Percentiles rank a stretch among this genome's conserved stretches.
These are phyloP conservation scores for Mythimna vitellina DNA, from an alignment of 2,888 invertebrate genomes.

Conservation along the genomic window DNA sequence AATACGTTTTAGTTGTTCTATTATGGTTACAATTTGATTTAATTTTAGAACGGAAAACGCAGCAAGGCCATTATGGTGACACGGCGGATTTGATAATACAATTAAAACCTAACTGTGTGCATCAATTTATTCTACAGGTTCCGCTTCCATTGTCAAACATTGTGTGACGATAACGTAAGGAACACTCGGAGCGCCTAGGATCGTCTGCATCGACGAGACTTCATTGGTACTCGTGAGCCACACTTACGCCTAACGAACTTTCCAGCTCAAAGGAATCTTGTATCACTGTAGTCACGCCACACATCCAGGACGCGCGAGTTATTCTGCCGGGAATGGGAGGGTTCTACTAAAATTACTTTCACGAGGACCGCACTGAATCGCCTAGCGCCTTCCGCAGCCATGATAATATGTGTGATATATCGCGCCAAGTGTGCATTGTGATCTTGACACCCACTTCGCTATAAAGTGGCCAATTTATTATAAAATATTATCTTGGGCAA, in stretches of 20 bases:
- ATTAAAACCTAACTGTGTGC: constrained; percentile 4
- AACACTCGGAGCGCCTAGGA: constrained; percentile 35
- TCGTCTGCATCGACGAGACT: constrained; percentile 43
- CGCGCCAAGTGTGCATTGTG: constrained; percentile 76
- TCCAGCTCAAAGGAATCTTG: constrained; percentile 73
- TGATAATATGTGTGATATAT: constrained; percentile 82
- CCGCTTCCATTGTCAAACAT: constrained; percentile 31
- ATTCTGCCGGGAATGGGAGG: constrained; percentile 68
- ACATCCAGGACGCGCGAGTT: constrained; percentile 69
- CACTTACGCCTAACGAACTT: constrained; percentile 63
- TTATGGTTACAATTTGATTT: constrained; percentile 29
- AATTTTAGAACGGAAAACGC: constrained; percentile 17
- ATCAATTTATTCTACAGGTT: constrained; percentile 9
- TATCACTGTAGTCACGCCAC: constrained; percentile 71
- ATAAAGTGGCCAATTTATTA: constrained; percentile 77
- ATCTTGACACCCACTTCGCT: constrained; percentile 72
- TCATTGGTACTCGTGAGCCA: constrained; percentile 48
- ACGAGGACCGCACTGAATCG: constrained; percentile 66
- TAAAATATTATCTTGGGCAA: constrained; percentile 72
- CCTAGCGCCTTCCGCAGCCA: constrained; percentile 64
- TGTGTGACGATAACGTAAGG: constrained; percentile 25
- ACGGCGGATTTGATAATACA: background rate
- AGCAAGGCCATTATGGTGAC: background rate
- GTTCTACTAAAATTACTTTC: constrained; percentile 76
- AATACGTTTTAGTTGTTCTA: constrained; percentile 38